These are phyloP conservation scores for Pandemis heparana DNA, from an alignment of 2,888 invertebrate genomes.

Conservation along the genomic window DNA sequence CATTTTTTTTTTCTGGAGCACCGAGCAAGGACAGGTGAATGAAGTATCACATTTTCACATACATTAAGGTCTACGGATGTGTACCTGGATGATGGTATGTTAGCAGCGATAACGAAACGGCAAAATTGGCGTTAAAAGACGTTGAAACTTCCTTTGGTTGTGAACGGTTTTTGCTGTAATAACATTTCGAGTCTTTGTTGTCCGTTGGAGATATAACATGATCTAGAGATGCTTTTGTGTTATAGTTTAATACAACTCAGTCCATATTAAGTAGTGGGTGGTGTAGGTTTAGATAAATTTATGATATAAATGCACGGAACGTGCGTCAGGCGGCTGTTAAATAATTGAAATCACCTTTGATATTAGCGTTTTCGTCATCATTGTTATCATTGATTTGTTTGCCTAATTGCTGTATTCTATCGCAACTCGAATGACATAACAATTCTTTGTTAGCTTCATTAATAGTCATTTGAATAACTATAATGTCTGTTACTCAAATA, in stretches of 20 bases:
- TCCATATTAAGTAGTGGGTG: not conserved
- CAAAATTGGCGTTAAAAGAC: not conserved
- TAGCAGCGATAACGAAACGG: conserved; percentile 1
- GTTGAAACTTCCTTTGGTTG: not conserved
- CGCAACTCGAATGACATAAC: not conserved
- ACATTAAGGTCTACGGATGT: conserved; percentile 26
- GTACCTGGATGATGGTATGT: conserved; percentile 7
- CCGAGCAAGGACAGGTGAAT: conserved; percentile 40
- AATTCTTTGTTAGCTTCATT: not conserved
- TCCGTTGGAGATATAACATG: not conserved
- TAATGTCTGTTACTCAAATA: not conserved
- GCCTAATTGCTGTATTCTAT: not conserved
- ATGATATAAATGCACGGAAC: not conserved
- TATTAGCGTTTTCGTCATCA: not conserved
- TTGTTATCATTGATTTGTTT: not conserved
- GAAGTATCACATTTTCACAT: conserved; percentile 29
- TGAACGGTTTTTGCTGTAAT: not conserved
- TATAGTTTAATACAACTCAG: not conserved
- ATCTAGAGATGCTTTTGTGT: not conserved
- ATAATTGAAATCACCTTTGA: not conserved
- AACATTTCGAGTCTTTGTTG: not conserved
- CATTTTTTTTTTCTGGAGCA: conserved; percentile 36
- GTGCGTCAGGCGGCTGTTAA: not conserved
- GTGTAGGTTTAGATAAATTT: not conserved
- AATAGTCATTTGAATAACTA: not conserved